phyloP scores from a whole-genome alignment of 1,140 invertebrate genomes.

The Leucophenga varia region DNA sequence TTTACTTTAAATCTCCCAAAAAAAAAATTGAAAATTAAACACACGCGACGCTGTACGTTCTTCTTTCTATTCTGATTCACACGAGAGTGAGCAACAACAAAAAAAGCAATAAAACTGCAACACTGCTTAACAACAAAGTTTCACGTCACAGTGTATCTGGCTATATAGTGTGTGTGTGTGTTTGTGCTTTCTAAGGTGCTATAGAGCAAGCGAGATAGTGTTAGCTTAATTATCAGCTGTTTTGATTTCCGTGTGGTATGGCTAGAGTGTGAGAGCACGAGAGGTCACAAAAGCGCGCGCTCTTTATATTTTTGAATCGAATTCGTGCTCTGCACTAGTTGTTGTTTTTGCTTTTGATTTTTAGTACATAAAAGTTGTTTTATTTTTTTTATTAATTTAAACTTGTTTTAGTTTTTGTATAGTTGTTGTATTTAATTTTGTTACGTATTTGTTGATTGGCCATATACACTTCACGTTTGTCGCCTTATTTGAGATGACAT shows the following conservation, averaged over 20 bases:
- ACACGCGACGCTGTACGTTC: slow-evolving; percentile 22
- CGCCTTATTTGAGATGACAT: slow-evolving; percentile 39
- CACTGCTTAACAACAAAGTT: slow-evolving; percentile 19
- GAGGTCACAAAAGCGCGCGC: background rate
- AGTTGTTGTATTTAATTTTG: slow-evolving; percentile 17
- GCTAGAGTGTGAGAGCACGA: no score
- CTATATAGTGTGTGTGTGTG: no score
- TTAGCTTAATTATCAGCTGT: no score
- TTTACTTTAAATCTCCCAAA: slow-evolving; percentile 38
- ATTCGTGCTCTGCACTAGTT: slow-evolving; percentile 20
- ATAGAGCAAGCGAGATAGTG: slow-evolving; percentile 7
- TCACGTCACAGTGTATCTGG: no score
- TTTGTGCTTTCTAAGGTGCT: no score
- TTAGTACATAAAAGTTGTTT: slow-evolving; percentile 11
- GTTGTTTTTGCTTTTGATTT: slow-evolving; percentile 6
- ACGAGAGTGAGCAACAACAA: slow-evolving; percentile 24
- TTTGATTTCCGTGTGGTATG: background rate
- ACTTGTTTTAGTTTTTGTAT: slow-evolving; percentile 8
- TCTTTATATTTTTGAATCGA: background rate
- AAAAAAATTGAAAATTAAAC: slow-evolving; percentile 6
- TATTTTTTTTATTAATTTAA: no score
- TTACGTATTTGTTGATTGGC: slow-evolving; percentile 6
- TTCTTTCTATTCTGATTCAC: no score
- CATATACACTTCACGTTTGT: no score
- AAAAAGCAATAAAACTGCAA: no score